phyloP scores from a whole-genome alignment of 2,113 vertebrate species.

The Dolichotis patagonum region DNA sequence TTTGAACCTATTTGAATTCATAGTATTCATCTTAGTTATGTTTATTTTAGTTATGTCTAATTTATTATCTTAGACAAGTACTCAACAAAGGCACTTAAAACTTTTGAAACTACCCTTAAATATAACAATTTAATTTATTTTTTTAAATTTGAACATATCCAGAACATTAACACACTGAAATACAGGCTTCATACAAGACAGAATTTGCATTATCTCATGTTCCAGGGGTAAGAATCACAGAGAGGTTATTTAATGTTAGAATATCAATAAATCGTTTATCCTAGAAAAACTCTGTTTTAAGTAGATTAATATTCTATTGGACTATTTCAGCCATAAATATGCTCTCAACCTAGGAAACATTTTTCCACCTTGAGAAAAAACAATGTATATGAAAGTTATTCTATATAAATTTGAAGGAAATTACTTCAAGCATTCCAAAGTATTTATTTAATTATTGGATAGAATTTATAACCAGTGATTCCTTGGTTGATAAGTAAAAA shows the following conservation, averaged over 20 bases:
- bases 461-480: conserved; percentile 1
- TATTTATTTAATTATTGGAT: conserved; percentile 3
- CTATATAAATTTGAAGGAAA: neutral
- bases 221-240: conserved; percentile 62
- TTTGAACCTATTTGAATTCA: conserved; percentile 42
- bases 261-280: conserved; percentile 23
- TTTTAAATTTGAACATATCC: neutral
- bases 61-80: conserved; percentile 19
- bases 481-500: conserved; percentile 21
- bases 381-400: conserved; percentile 14
- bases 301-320: conserved; percentile 28
- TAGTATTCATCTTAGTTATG: neutral
- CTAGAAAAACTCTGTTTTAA: conserved; percentile 5
- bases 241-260: conserved; percentile 54
- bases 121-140: neutral
- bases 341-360: neutral
- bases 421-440: neutral
- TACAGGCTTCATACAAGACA: neutral
- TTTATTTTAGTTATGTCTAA: conserved; percentile 26
- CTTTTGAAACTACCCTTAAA: neutral
- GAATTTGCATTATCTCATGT: conserved; percentile 55
- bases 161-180: conserved; percentile 45
- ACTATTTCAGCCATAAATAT: conserved; percentile 36
- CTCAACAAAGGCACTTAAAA: conserved; percentile 42
- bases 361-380: conserved; percentile 52